Evolutionary conservation across 2,113 vertebrate genomes (phyloP).

Genomic region (Upupa epops): DNA sequence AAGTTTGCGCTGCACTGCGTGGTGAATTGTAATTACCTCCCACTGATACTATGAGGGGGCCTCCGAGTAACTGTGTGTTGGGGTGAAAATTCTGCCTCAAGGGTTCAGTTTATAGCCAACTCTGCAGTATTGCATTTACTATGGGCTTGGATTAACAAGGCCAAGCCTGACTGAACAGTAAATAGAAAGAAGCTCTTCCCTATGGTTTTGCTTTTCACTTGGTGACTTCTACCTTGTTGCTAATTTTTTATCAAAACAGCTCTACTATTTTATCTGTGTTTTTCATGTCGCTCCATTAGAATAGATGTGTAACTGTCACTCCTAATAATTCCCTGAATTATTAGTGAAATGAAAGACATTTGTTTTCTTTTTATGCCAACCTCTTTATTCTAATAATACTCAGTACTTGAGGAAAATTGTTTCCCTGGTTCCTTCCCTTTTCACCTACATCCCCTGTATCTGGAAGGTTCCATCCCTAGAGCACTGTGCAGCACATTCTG

Average conservation of each 20-base stretch:
- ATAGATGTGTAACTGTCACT: neutral
- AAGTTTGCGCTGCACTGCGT: neutral
- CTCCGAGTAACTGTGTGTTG: neutral
- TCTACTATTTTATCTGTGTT: neutral
- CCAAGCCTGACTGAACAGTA: neutral
- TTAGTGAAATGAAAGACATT: neutral
- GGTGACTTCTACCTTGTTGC: neutral
- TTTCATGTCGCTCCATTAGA: neutral
- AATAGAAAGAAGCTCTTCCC: neutral
- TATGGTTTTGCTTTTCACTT: neutral
- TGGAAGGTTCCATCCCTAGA: neutral
- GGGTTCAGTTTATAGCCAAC: neutral
- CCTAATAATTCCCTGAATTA: neutral
- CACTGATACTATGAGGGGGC: neutral
- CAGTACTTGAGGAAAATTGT: neutral
- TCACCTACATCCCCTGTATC: fast-evolving
- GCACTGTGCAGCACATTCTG: neutral
- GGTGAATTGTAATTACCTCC: neutral
- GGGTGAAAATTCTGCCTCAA: neutral
- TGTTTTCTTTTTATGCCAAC: neutral
- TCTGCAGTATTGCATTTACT: neutral
- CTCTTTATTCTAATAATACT: neutral
- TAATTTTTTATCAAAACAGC: neutral
- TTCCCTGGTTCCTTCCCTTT: neutral
- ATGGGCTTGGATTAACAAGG: neutral